Base-by-base conservation (phyloP, 1,140 invertebrate species). In the Drosophila repleta region DNA sequence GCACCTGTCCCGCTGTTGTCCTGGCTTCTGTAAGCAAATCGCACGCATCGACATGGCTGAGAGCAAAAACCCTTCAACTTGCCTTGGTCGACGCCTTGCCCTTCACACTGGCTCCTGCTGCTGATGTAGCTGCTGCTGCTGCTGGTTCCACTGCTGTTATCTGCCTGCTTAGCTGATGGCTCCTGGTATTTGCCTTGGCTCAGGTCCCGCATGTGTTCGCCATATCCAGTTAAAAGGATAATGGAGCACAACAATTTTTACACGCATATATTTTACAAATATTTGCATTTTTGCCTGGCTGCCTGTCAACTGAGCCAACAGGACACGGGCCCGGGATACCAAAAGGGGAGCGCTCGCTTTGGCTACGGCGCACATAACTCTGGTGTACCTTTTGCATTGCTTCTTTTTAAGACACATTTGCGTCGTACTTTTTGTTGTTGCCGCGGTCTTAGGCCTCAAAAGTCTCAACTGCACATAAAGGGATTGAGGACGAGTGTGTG, bases 241-340 rank as follows among this genome's bases (percentile, higher is more conserved):
- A 87, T 88, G 83, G 84, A 88, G 83, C 83, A 87, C 83, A 87
- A 87, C 82, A 87, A 87, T 87, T 87, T 88, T 87, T 87, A 79
- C 83, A 88, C 83, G 83, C 83, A 87, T 87, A 87, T 88, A 87
- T 87, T 88, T 87, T 88, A 83, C 84, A 87, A 87, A 88, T 87
- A 87, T 87, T 87, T 87, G 83, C 83, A 88, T 87, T 88, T 84
- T 87, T 88, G 46, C 78, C 75, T 63, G 35, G 58, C 77, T 71
- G 79, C 61, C 62, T 85, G 81, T 70, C 76, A 85, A 85, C 76
- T 74, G 65, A 80, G 64, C 77, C 35, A 39, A 69, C 66, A 48
- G 24, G 18, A 61, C 49, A 63, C 15, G 49, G 53, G n/a, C n/a
- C 24, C 29, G 20, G 11, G 37, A 10, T 24, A 17, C 3, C 20